These are phyloP conservation scores for Calidris pygmaea DNA, from an alignment of 2,113 vertebrate genomes.

Conservation along the genomic window DNA sequence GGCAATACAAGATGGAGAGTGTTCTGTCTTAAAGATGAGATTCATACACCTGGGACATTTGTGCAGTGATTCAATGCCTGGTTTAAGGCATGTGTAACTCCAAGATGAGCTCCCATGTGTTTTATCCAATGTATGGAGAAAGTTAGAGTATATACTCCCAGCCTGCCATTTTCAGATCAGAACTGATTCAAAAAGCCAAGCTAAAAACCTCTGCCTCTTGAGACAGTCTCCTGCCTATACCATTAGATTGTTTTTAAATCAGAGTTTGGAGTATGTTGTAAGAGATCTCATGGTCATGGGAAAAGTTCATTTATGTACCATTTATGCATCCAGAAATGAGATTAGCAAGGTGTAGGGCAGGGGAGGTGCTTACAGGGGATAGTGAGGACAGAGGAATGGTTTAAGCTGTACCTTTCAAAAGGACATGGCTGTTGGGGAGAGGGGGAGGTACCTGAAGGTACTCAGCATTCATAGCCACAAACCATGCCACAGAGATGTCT, in stretches of 20 bases:
- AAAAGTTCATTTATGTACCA: accelerated
- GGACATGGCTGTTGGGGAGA: not conserved
- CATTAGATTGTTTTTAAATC: not conserved
- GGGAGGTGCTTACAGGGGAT: not conserved
- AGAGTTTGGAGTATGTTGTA: not conserved
- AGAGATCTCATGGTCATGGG: not conserved
- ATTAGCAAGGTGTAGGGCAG: not conserved
- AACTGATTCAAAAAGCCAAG: not conserved
- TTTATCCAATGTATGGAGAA: not conserved
- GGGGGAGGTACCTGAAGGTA: accelerated
- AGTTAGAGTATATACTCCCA: not conserved
- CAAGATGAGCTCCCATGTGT: not conserved
- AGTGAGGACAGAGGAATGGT: not conserved
- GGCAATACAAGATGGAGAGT: not conserved
- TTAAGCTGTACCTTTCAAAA: not conserved
- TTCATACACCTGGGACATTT: not conserved
- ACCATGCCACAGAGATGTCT: not conserved
- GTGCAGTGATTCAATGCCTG: not conserved
- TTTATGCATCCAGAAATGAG: not conserved
- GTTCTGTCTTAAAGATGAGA: not conserved
- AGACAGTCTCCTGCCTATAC: not conserved
- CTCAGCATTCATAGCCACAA: not conserved
- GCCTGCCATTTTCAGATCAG: not conserved
- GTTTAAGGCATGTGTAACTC: not conserved
- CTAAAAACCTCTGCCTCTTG: not conserved